These are phyloP conservation scores for Crenichthys baileyi DNA, from an alignment of 2,797 vertebrate genomes.

Conservation along the genomic window DNA sequence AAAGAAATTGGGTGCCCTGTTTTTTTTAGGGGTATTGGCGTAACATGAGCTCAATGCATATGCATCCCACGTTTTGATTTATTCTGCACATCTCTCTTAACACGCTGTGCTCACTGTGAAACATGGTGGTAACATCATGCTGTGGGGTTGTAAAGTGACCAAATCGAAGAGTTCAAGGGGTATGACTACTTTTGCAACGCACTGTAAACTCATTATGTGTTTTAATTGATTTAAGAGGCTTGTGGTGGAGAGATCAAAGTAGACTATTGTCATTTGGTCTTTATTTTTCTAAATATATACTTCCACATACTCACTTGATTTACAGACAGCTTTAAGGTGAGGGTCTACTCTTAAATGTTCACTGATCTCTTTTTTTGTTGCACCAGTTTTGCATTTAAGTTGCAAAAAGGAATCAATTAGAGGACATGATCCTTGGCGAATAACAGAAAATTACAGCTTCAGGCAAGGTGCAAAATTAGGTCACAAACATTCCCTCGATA, in stretches of 20 bases:
- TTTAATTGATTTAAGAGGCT: background rate
- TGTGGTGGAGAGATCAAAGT: background rate
- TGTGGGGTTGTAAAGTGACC: too few species aligned
- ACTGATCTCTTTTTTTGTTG: background rate
- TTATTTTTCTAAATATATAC: background rate
- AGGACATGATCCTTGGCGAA: constrained; percentile 1
- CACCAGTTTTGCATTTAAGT: background rate
- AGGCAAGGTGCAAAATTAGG: constrained; percentile 10
- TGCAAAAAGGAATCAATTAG: background rate
- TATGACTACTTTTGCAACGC: background rate
- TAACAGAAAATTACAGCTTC: constrained; percentile 15
- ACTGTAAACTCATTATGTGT: background rate
- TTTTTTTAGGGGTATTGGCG: background rate
- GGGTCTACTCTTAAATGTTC: background rate
- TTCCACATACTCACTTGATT: background rate
- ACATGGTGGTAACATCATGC: too few species aligned
- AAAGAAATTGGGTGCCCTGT: background rate
- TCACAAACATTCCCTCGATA: background rate
- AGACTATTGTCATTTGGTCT: background rate
- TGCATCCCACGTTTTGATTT: too few species aligned
- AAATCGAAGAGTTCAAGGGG: too few species aligned
- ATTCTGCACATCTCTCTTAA: too few species aligned
- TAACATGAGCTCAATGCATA: background rate
- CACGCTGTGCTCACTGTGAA: too few species aligned
- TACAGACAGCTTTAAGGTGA: background rate